A percentile compares a stretch with the other conserved stretches of the same genome.
These are phyloP conservation scores for Sminthurides bifidus DNA, from an alignment of 1,140 invertebrate species.

Conservation along the genomic window DNA sequence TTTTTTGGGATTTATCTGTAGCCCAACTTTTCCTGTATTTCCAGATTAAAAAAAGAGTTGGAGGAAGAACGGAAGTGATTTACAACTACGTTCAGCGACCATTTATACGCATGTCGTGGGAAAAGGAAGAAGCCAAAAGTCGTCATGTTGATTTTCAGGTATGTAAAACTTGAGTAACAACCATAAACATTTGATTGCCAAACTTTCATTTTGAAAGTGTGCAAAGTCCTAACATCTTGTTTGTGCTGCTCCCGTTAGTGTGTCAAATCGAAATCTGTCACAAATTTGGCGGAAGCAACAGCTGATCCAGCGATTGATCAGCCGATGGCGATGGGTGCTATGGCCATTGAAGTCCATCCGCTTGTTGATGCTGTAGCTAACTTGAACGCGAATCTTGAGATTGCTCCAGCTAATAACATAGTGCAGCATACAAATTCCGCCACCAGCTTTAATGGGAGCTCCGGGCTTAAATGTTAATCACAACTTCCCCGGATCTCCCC, in stretches of 20 bases:
- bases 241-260: conserved; percentile 48
- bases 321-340: conserved; percentile 17
- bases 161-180: conserved; percentile 8
- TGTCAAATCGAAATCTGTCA: conserved; percentile 87
- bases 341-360: conserved; percentile 20
- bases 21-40: neutral
- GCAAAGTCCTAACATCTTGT: neutral
- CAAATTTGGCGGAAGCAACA: conserved; percentile 82
- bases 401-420: neutral
- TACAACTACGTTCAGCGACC: conserved; percentile 99
- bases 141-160: conserved; percentile 92
- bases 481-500: conserved; percentile 17
- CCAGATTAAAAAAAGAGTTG: conserved; percentile 57
- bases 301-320: conserved; percentile 62
- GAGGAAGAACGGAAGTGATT: conserved; percentile 86
- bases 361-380: conserved; percentile 14
- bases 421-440: neutral
- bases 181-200: neutral
- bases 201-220: too few species aligned
- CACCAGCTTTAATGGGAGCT: neutral
- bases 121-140: conserved; percentile 98
- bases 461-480: neutral
- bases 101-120: conserved; percentile 99
- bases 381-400: conserved; percentile 10
- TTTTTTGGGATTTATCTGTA: too few species aligned